Evolutionary conservation across 2,888 invertebrate species (phyloP).

Genomic region (Thyatira batis): DNA sequence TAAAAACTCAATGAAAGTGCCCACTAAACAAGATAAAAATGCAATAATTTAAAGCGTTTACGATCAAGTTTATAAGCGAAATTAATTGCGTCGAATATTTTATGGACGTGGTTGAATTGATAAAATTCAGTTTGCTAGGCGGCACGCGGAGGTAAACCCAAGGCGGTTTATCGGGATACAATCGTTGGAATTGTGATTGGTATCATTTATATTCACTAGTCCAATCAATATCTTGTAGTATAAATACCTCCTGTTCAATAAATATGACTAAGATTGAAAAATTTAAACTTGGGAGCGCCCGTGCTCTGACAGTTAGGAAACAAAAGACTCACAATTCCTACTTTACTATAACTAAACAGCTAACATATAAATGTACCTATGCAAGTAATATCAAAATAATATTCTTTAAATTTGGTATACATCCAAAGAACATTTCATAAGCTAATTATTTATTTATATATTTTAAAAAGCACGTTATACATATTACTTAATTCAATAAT

Average conservation of each 20-base stretch:
- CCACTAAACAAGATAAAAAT: slow-evolving; percentile 42
- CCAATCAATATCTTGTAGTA: background rate
- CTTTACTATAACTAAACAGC: too few species aligned
- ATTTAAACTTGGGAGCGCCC: too few species aligned
- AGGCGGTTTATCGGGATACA: slow-evolving; percentile 12
- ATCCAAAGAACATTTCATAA: too few species aligned
- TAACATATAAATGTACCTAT: too few species aligned
- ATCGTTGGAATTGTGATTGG: slow-evolving; percentile 18
- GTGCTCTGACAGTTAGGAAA: too few species aligned
- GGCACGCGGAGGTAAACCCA: slow-evolving; percentile 1
- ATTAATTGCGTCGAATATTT: slow-evolving; percentile 44
- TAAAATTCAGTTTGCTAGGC: slow-evolving; percentile 9
- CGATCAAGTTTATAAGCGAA: slow-evolving; percentile 34
- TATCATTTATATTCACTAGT: slow-evolving; percentile 19
- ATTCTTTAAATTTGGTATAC: too few species aligned
- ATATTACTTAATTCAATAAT: too few species aligned
- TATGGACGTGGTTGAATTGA: slow-evolving; percentile 19
- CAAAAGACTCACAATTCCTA: too few species aligned
- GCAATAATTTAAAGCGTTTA: slow-evolving; percentile 44
- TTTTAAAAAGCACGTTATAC: too few species aligned
- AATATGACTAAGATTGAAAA: too few species aligned
- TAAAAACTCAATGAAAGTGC: slow-evolving; percentile 18
- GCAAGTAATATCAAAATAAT: too few species aligned
- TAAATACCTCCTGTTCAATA: background rate
- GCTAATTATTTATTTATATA: too few species aligned